Base-by-base conservation (phyloP, 2,888 invertebrate species). In the Pachymerium ferrugineum region DNA sequence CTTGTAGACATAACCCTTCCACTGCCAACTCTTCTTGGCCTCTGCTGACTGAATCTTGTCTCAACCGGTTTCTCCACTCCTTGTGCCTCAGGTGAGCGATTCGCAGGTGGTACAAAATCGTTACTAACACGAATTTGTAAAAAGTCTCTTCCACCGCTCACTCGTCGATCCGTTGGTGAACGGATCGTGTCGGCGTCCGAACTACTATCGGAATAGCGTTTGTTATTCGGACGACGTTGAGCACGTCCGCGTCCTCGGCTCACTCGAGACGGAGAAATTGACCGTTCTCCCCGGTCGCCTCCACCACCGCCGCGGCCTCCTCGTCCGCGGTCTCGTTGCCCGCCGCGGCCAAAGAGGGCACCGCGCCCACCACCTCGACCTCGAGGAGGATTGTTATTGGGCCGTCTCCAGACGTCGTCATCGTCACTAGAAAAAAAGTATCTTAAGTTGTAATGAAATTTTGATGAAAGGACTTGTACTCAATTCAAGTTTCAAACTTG, bases 1-100 rank as follows among this genome's bases (percentile, higher is more conserved):
- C 74, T 74, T 6, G 47, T 62, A 8, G 74, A 67, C 19, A 69
- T 19, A 33, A 73, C 30, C n/a, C 69, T 4, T 16, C 69, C 69
- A 33, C 68, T 69, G 31, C 69, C 73, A 31, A 68, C 69, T 16
- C 68, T 19, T 69, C 54, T 14, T n/a, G 72, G 29, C 8, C 22
- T 22, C 6, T 38, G 62, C 10, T 47, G 30, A 28, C 16, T 16
- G 8, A 16, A 16, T 38, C 16, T 38, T 16, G 14, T 38, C n/a
- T 38, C 38, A 1, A 2, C 38, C 2, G 4, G 62, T 10, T 62
- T 62, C 16, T 62, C 12, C 12, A 12, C 38, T 35, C 38, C 38
- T 62, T 10, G 14, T n/a, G n/a, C n/a, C n/a, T n/a, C n/a, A n/a
- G n/a, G n/a, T n/a, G n/a, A n/a, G n/a, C n/a, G n/a, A n/a, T n/a